Evolutionary conservation across 92 coral and sea anemone species (phyloP).

Genomic region (Paramuricea clavata): DNA sequence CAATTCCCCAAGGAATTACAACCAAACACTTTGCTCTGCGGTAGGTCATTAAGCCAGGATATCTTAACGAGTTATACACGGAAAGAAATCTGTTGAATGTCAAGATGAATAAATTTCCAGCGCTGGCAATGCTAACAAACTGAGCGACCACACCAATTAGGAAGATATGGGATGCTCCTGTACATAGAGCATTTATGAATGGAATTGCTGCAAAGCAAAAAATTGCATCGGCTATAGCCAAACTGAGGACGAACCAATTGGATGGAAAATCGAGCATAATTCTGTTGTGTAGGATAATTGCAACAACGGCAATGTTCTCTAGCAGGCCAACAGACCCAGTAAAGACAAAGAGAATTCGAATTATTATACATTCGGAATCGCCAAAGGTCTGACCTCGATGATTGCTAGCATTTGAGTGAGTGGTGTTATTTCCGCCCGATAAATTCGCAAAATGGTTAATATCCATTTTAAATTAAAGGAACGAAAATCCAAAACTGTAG

Average conservation of each 20-base stretch:
- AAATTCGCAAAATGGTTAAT: too few relatives aligned
- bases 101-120: background rate
- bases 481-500: too few relatives aligned
- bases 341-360: too few relatives aligned
- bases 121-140: background rate
- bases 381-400: background rate
- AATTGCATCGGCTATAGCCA: constrained; percentile 15
- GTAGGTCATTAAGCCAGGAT: background rate
- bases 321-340: background rate
- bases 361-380: background rate
- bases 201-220: background rate
- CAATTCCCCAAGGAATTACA: background rate
- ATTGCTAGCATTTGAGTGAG: background rate
- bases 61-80: constrained; percentile 13
- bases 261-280: too few relatives aligned
- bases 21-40: constrained; percentile 12
- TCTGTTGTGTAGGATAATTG: too few relatives aligned
- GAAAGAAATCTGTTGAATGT: too few relatives aligned
- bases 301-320: background rate
- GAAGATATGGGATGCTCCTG: background rate
- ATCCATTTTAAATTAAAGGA: background rate
- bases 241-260: too few relatives aligned
- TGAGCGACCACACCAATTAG: background rate
- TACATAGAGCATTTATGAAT: background rate
- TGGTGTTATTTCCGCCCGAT: background rate